Conservation (phyloP, 2,113 vertebrate genomes). For the Cathartes aura region DNA sequence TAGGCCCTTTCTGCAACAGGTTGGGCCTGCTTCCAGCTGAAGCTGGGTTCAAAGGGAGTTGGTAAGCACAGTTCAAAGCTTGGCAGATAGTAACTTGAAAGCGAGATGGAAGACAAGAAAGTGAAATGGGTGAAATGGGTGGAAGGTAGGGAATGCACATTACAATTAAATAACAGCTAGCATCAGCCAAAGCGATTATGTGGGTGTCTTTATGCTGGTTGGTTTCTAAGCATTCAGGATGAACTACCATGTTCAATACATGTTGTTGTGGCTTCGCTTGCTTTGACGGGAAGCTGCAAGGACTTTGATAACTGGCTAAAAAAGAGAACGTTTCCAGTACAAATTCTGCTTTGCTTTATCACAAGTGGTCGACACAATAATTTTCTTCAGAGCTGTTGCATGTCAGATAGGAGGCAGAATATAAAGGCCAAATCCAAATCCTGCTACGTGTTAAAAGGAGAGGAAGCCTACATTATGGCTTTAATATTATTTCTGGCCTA, state of each 20-base stretch:
- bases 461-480: neutral
- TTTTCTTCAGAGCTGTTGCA: neutral
- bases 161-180: neutral
- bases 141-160: neutral
- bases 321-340: neutral
- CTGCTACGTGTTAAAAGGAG: neutral
- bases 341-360: neutral
- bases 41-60: neutral
- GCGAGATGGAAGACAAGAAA: neutral
- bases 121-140: neutral
- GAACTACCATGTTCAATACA: neutral
- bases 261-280: neutral
- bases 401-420: neutral
- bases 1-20: neutral
- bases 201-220: neutral
- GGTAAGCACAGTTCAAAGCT: neutral
- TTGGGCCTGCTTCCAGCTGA: neutral
- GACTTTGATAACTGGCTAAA: neutral
- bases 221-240: neutral
- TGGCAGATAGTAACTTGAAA: neutral
- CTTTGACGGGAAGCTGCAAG: neutral
- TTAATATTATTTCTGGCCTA: neutral
- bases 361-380: neutral
- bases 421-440: neutral
- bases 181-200: neutral